These are phyloP conservation scores for Diabrotica virgifera DNA, from an alignment of 1,140 invertebrate species.

Conservation along the genomic window DNA sequence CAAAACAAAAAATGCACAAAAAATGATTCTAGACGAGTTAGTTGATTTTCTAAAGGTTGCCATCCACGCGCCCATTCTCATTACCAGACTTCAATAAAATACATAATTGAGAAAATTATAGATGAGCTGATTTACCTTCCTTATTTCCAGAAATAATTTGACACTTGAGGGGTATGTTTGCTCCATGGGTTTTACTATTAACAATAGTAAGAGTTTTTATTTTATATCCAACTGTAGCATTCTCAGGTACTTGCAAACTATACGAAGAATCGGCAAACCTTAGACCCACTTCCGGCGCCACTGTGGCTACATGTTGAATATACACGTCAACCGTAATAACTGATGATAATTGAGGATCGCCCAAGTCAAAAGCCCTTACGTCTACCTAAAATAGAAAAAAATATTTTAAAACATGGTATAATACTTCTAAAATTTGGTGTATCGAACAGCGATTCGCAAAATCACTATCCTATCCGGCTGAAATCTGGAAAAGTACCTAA, in stretches of 20 bases:
- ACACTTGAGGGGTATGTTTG: conserved; percentile 70
- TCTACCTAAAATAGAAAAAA: conserved; percentile 59
- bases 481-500: no score
- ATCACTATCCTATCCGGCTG: no score
- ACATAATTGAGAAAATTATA: no score
- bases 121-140: conserved; percentile 46
- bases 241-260: conserved; percentile 76
- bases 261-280: conserved; percentile 82
- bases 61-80: no score
- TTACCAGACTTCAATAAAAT: no score
- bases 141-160: conserved; percentile 70
- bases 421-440: no score
- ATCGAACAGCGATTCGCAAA: no score
- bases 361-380: conserved; percentile 82
- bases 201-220: conserved; percentile 72
- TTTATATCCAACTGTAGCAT: conserved; percentile 63
- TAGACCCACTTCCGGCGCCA: conserved; percentile 66
- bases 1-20: no score
- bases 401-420: background rate
- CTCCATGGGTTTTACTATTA: conserved; percentile 64
- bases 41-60: no score
- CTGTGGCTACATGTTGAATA: conserved; percentile 72
- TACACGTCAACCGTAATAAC: conserved; percentile 76
- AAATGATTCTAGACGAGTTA: no score
- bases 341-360: conserved; percentile 77